A percentile compares a stretch with the other conserved stretches of the same genome.
Conservation (phyloP, 1,140 invertebrate species). For the Venturia canescens region DNA sequence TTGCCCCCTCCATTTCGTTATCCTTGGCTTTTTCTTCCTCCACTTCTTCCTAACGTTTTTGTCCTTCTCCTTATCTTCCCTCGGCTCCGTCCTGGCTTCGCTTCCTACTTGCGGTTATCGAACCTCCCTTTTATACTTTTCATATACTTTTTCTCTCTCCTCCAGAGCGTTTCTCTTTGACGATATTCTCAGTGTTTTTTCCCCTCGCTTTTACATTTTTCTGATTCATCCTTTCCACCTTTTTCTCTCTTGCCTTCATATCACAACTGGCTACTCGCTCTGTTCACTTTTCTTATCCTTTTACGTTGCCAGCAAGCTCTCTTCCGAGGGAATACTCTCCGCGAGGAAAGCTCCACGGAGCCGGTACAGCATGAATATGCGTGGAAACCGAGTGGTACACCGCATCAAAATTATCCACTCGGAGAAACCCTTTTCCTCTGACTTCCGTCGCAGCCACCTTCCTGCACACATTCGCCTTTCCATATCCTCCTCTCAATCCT, state of each 20-base stretch:
- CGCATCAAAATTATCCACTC: constrained; percentile 41
- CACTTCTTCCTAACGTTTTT: constrained; percentile 7
- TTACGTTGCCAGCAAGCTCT: constrained; percentile 6
- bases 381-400: neutral
- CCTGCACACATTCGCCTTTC: neutral
- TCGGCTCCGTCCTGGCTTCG: constrained; percentile 41
- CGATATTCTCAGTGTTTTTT: constrained; percentile 32
- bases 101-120: constrained; percentile 2
- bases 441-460: neutral
- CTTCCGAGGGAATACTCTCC: neutral
- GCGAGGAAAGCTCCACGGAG: neutral
- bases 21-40: constrained; percentile 18
- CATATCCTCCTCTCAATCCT: neutral
- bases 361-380: constrained; percentile 38
- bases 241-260: constrained; percentile 15
- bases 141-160: constrained; percentile 55
- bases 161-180: constrained; percentile 50
- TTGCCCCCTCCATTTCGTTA: constrained; percentile 43
- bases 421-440: constrained; percentile 34
- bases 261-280: constrained; percentile 22
- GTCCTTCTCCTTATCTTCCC: constrained; percentile 48
- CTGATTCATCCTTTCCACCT: constrained; percentile 29
- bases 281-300: neutral
- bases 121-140: constrained; percentile 41
- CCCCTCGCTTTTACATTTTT: constrained; percentile 38